phyloP scores from a whole-genome alignment of 1,140 invertebrate species.

The Parapsyche elsis region DNA sequence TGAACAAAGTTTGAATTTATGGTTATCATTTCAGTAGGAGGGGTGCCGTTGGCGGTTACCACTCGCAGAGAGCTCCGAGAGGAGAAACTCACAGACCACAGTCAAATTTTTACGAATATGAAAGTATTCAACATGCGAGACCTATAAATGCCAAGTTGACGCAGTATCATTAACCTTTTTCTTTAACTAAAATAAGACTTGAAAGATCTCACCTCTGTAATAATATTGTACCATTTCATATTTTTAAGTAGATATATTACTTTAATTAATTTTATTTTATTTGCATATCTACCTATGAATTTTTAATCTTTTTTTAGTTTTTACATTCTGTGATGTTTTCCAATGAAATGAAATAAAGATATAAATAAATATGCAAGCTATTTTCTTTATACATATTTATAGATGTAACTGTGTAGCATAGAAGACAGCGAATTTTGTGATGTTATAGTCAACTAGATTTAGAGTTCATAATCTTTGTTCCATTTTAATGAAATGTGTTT shows the following conservation, averaged over 20 bases:
- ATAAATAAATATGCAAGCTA: too few relatives aligned
- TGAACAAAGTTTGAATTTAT: too few relatives aligned
- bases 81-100: constrained; percentile 75
- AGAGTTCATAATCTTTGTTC: too few relatives aligned
- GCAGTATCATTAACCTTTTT: constrained; percentile 48
- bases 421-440: too few relatives aligned
- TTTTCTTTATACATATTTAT: too few relatives aligned
- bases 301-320: background rate
- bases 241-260: constrained; percentile 9
- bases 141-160: constrained; percentile 55
- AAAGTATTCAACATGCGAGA: constrained; percentile 74
- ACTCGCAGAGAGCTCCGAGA: constrained; percentile 78
- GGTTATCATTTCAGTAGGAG: constrained; percentile 51
- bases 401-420: too few relatives aligned
- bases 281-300: background rate
- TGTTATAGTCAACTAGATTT: too few relatives aligned
- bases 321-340: constrained; percentile 11
- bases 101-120: constrained; percentile 87
- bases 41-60: constrained; percentile 79
- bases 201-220: constrained; percentile 35
- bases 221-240: constrained; percentile 16
- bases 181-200: constrained; percentile 20
- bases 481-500: too few relatives aligned
- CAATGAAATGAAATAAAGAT: background rate
- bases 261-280: background rate